A percentile compares a stretch with the other conserved stretches of the same genome.
Evolutionary conservation across 2,888 invertebrate species (phyloP).

Genomic region (Drosophila neutralis): DNA sequence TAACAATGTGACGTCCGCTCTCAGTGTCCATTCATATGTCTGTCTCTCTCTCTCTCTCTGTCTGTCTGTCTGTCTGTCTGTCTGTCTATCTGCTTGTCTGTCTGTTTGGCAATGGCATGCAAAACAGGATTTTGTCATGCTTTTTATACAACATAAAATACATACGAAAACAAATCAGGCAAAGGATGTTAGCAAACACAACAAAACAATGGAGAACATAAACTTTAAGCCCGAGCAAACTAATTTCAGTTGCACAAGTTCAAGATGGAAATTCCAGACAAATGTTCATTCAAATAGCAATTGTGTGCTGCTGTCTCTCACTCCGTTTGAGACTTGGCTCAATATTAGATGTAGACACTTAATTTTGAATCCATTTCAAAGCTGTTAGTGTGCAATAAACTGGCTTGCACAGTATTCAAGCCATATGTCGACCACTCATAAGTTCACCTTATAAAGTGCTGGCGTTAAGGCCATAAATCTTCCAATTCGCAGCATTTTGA

Average conservation of each 20-base stretch:
- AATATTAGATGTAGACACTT: constrained; percentile 4
- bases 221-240: constrained; percentile 4
- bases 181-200: constrained; percentile 33
- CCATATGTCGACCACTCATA: constrained; percentile 6
- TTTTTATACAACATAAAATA: constrained; percentile 39
- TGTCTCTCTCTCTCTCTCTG: constrained; percentile 6
- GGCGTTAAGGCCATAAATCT: constrained; percentile 5
- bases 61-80: constrained; percentile 2
- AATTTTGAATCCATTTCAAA: not conserved
- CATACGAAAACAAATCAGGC: constrained; percentile 62
- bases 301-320: constrained; percentile 7
- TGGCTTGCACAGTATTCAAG: constrained; percentile 13
- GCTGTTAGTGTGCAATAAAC: constrained; percentile 30
- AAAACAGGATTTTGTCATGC: constrained; percentile 63
- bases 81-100: constrained; percentile 7
- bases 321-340: not conserved
- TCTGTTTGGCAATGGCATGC: constrained; percentile 55
- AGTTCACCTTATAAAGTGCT: constrained; percentile 33
- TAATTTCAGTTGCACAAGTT: not conserved
- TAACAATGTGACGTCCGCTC: constrained; percentile 28
- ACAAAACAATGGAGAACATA: constrained; percentile 1
- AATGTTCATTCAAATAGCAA: constrained; percentile 3
- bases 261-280: not conserved
- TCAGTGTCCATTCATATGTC: constrained; percentile 5
- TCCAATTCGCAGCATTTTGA: constrained; percentile 42